Conservation (phyloP, 2,888 invertebrate genomes). For the Lamellibrachia satsuma region DNA sequence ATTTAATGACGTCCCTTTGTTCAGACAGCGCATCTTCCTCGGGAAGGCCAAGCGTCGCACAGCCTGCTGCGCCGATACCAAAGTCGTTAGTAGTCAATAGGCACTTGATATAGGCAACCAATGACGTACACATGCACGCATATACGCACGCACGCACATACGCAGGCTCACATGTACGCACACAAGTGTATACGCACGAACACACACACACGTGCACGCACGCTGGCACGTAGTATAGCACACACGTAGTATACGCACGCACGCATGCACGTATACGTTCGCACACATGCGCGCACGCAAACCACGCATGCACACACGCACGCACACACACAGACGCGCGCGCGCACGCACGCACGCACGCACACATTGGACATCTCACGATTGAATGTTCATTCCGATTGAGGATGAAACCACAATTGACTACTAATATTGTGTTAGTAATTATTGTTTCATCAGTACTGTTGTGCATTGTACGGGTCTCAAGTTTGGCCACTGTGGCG, state of each 20-base stretch:
- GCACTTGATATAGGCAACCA: background rate
- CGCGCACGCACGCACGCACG: background rate
- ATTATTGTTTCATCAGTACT: no score
- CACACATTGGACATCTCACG: background rate
- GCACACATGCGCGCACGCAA: background rate
- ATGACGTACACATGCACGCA: background rate
- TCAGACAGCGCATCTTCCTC: background rate
- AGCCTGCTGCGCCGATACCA: background rate
- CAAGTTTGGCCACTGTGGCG: no score
- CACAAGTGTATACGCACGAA: slow-evolving; percentile 6
- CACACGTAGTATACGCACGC: no score
- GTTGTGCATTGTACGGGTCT: no score
- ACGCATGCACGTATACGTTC: background rate
- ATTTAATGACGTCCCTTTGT: background rate
- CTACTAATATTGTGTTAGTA: no score
- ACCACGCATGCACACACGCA: background rate
- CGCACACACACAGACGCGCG: background rate
- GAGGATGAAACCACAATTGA: no score
- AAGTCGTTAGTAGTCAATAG: background rate
- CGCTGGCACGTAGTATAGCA: background rate
- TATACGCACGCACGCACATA: background rate
- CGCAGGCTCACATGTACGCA: background rate
- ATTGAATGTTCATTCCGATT: no score
- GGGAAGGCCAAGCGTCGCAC: background rate
- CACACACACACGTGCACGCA: background rate